A percentile compares a stretch with the other conserved stretches of the same genome.
Evolutionary conservation across 2,888 invertebrate genomes (phyloP).

Genomic region (Xestia c-nigrum): DNA sequence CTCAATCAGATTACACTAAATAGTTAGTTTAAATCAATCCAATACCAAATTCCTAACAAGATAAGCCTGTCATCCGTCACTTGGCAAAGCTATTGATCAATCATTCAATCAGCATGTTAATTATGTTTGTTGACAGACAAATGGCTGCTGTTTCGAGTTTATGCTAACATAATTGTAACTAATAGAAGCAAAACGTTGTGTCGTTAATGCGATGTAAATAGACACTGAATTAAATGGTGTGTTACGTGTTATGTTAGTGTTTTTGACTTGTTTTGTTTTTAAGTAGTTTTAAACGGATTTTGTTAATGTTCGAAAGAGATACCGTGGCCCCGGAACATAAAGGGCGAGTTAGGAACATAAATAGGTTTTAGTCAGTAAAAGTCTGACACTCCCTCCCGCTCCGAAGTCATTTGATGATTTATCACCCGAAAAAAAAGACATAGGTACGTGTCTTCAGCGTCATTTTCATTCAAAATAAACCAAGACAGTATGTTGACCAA

Average conservation of each 20-base stretch:
- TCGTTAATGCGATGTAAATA: background rate
- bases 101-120: slow-evolving; percentile 27
- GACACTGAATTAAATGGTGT: background rate
- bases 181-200: slow-evolving; percentile 14
- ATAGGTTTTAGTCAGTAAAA: too few species aligned
- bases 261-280: background rate
- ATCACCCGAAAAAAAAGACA: too few species aligned
- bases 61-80: slow-evolving; percentile 27
- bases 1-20: background rate
- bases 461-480: too few species aligned
- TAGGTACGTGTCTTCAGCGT: too few species aligned
- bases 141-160: slow-evolving; percentile 9
- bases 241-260: background rate
- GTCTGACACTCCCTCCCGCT: too few species aligned
- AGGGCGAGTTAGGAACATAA: too few species aligned
- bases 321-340: too few species aligned
- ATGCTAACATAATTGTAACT: slow-evolving; percentile 36
- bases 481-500: background rate
- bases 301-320: too few species aligned
- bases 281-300: background rate
- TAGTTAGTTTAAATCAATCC: slow-evolving; percentile 12
- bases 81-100: slow-evolving; percentile 22
- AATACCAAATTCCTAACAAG: slow-evolving; percentile 11
- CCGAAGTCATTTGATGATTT: too few species aligned
- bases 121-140: slow-evolving; percentile 29